Evolutionary conservation across 1,140 invertebrate species (phyloP), one percentile per base, ranked within the genome.

Genomic region (Apis florea): DNA sequence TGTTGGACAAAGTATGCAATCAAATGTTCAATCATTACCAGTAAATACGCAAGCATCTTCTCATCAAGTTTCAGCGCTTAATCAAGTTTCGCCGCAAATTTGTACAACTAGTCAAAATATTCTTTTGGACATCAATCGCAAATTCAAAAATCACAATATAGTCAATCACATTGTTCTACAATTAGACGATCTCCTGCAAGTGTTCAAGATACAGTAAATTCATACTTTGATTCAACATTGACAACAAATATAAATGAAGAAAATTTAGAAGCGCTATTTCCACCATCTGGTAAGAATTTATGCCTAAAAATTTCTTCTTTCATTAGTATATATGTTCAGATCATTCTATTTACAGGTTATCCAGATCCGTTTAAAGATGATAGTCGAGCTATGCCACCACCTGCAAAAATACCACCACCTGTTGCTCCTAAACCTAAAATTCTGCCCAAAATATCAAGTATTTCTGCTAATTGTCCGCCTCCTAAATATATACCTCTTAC

Each of bases 341-440:
- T 72, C 21, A 49, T 40, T 73, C 4, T 75, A 78, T 70, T 78
- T 80, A 74, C 80, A 93, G 93, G 90, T 47, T 94, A 94, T 89
- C 94, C 94, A 64, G 93, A 94, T 89, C 94, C 94, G 21, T 94
- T 94, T 71, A 94, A 93, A 86, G 94, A 94, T 24, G 93, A 93
- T 51, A n/a, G 87, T 15, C 85, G 91, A 69, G 81, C 91, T 10
- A 91, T 91, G 91, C 91, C 91, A 49, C 90, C 91, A 31, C 90
- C 92, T 4, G 74, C 91, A 8, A 94, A 93, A 90, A 93, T 93
- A 79, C 92, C 92, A 74, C 90, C 92, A 31, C 92, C 90, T 15
- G 91, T 93, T 72, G 92, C 92, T 47, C 84, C 91, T 1, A 93
- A 93, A 76, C 90, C 92, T 19, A 93, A 93, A 72, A 83, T 89